Conservation (phyloP, 1,140 invertebrate species). For the Lasaia peninsularis region DNA sequence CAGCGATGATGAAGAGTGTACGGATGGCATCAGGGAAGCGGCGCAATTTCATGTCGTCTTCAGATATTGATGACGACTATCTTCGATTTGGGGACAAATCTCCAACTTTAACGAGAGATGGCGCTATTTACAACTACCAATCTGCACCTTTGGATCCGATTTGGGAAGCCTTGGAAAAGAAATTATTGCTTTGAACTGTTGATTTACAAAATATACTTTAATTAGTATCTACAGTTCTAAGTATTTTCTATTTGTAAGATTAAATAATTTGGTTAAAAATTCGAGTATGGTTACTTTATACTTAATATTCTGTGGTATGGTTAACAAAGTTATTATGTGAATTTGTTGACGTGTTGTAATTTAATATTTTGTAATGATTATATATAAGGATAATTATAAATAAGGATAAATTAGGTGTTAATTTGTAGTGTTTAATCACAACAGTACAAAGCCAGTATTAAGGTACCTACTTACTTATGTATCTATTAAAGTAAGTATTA, state of each 20-base stretch:
- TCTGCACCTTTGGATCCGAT: slow-evolving; percentile 38
- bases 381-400: too few relatives aligned
- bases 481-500: too few relatives aligned
- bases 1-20: slow-evolving; percentile 50
- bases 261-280: too few relatives aligned
- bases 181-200: slow-evolving; percentile 37
- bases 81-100: slow-evolving; percentile 28
- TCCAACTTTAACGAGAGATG: slow-evolving; percentile 21
- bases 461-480: too few relatives aligned
- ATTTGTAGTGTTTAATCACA: too few relatives aligned
- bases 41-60: slow-evolving; percentile 18
- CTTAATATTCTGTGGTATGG: too few relatives aligned
- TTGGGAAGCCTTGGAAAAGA: slow-evolving; percentile 52
- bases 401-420: too few relatives aligned
- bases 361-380: too few relatives aligned
- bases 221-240: not conserved
- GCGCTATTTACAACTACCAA: slow-evolving; percentile 5
- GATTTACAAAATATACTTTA: not conserved
- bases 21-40: slow-evolving; percentile 43
- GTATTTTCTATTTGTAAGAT: not conserved
- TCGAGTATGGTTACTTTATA: too few relatives aligned
- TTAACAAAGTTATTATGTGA: too few relatives aligned
- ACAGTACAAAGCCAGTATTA: too few relatives aligned
- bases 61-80: slow-evolving; percentile 17
- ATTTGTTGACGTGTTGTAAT: too few relatives aligned